Percentiles rank a stretch among this genome's conserved stretches.
Evolutionary conservation across 1,140 invertebrate species (phyloP).

Genomic region (Dryas iulia): DNA sequence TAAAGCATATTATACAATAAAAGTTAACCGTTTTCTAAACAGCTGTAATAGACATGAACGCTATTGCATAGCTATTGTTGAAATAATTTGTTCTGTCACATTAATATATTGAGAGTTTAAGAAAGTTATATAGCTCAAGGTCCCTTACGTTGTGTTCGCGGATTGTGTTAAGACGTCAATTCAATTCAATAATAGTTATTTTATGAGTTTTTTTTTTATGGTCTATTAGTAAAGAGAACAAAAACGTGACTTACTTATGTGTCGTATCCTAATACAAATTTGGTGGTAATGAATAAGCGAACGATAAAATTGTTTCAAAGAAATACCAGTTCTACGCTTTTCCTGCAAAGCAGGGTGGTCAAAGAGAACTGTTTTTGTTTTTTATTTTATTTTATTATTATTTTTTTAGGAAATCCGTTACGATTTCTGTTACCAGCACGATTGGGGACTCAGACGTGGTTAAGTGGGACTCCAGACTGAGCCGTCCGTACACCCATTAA

Average conservation of each 20-base stretch:
- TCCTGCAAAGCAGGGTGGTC: too few relatives aligned
- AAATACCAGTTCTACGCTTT: too few relatives aligned
- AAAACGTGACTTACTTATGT: background rate
- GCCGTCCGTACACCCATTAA: too few relatives aligned
- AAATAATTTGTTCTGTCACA: slow-evolving; percentile 29
- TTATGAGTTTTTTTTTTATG: slow-evolving; percentile 9
- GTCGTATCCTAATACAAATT: background rate
- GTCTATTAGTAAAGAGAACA: slow-evolving; percentile 3
- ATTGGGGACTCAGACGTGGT: too few relatives aligned
- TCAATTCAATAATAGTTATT: slow-evolving; percentile 10
- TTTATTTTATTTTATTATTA: too few relatives aligned
- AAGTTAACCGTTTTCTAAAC: slow-evolving; percentile 3
- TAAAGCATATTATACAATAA: background rate
- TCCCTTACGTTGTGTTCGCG: slow-evolving; percentile 10
- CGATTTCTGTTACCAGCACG: too few relatives aligned
- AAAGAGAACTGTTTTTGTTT: too few relatives aligned
- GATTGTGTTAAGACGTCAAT: slow-evolving; percentile 21
- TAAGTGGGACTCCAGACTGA: too few relatives aligned
- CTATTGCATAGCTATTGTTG: slow-evolving; percentile 12
- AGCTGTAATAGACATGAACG: slow-evolving; percentile 10
- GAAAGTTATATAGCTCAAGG: slow-evolving; percentile 34
- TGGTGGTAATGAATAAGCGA: background rate
- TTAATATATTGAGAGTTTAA: slow-evolving; percentile 33
- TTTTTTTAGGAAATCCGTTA: too few relatives aligned
- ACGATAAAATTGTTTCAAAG: too few relatives aligned